Percentiles rank a stretch among this genome's conserved stretches.
phyloP scores from a whole-genome alignment of 2,797 vertebrate genomes.

The Gallinago stenura region DNA sequence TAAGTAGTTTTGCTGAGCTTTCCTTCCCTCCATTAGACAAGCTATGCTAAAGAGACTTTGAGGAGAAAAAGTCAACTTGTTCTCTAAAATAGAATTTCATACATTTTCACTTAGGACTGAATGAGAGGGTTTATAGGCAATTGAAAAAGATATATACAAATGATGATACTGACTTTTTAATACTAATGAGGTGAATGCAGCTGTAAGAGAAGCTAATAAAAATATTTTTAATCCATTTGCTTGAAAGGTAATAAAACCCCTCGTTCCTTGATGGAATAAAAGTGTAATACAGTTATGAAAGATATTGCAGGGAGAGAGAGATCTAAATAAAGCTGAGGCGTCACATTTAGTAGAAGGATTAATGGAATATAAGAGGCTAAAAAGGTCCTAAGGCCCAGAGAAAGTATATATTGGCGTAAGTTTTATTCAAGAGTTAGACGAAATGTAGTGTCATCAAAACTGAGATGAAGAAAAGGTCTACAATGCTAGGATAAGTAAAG shows the following conservation, averaged over 20 bases:
- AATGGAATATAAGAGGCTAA: conserved; percentile 8
- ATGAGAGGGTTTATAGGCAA: neutral
- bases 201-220: conserved; percentile 33
- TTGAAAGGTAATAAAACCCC: conserved; percentile 37
- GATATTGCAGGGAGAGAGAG: neutral
- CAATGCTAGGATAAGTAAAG: neutral
- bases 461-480: neutral
- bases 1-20: neutral
- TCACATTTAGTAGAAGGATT: conserved; percentile 13
- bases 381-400: neutral
- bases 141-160: neutral
- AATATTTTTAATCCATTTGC: conserved; percentile 43
- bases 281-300: conserved; percentile 1
- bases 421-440: conserved; percentile 15
- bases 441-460: conserved; percentile 41
- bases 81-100: neutral
- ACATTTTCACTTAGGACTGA: neutral
- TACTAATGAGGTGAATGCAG: neutral
- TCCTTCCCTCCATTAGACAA: neutral
- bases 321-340: conserved; percentile 3
- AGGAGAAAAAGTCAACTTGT: neutral
- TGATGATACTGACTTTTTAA: neutral
- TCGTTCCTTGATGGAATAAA: conserved; percentile 17
- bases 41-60: neutral
- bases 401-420: conserved; percentile 9